Evolutionary conservation across 2,888 invertebrate genomes (phyloP), one percentile per base, ranked within the genome.

Genomic region (Callyntrura sp.): DNA sequence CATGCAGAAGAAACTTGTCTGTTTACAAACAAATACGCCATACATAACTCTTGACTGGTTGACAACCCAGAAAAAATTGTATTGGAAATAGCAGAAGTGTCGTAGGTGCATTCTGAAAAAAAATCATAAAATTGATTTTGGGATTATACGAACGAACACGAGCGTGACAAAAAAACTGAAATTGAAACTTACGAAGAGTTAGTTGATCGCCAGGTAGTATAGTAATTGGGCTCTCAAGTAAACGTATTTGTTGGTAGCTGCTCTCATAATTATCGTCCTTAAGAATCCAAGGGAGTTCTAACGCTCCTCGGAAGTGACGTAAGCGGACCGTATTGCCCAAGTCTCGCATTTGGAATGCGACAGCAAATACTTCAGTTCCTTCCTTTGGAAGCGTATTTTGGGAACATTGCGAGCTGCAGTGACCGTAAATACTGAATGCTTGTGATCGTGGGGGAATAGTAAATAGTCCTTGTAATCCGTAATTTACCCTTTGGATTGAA

Each of bases 201-300:
- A 90, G 0, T 12, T 90, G 90, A 84, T 90, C 90, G 0, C 90
- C 90, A 25, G 90, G 88, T 12, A 90, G 81, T 25, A 90, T 48
- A 9, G 25, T 6, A n/a, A 85, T 85, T 43, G 55, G 45, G 43
- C 88, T 35, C 6, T 14, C 17, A 0, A 85, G 62, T 43, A 57
- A 76, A 35, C 88, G 55, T 4, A 70, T 87, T 73, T 84, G 85
- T 57, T 90, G 90, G 25, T 55, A 90, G 9, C 17, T 57, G n/a
- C 20, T 25, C 0, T 51, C 9, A 23, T 90, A 90, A 62, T 90
- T 90, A 12, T 85, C 81, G 35, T 90, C 90, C 4, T 57, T 48
- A 0, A 81, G 20, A 51, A 85, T 73, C 90, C 90, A 90, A 35
- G 81, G 85, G 1, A 90, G 62, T 35, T 90, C 90, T 55, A 51